These are phyloP conservation scores for Micrastur ruficollis DNA, from an alignment of 2,797 vertebrate species.

Conservation along the genomic window DNA sequence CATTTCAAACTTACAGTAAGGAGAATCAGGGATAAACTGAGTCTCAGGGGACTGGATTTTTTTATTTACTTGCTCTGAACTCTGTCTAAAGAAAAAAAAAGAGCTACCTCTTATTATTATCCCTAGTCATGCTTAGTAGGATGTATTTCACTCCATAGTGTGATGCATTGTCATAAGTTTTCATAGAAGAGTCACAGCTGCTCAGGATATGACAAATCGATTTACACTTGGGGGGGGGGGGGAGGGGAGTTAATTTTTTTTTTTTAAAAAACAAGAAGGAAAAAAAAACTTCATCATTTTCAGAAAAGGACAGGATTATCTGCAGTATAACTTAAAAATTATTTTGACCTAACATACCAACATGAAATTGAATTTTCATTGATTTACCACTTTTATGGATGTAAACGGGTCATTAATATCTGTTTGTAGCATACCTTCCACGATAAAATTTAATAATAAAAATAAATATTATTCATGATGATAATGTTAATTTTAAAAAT, in stretches of 20 bases:
- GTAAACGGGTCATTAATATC: background rate
- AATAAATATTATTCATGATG: background rate
- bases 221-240: accelerated
- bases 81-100: background rate
- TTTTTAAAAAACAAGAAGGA: background rate
- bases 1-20: background rate
- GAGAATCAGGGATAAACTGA: background rate
- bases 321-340: background rate
- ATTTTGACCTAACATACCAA: background rate
- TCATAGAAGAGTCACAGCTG: background rate
- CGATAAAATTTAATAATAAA: background rate
- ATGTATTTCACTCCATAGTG: background rate
- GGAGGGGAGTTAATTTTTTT: background rate
- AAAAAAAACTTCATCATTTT: background rate
- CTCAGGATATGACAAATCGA: background rate
- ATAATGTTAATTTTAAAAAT: no score
- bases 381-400: background rate
- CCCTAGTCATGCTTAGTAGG: background rate
- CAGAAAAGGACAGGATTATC: background rate
- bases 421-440: background rate
- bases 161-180: background rate
- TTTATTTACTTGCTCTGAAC: background rate
- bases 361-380: background rate
- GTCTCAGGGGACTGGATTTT: background rate
- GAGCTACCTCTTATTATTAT: background rate